A percentile compares a stretch with the other conserved stretches of the same genome.
These are phyloP conservation scores for Tetramorium alpestre DNA, from an alignment of 1,140 invertebrate species.

Conservation along the genomic window DNA sequence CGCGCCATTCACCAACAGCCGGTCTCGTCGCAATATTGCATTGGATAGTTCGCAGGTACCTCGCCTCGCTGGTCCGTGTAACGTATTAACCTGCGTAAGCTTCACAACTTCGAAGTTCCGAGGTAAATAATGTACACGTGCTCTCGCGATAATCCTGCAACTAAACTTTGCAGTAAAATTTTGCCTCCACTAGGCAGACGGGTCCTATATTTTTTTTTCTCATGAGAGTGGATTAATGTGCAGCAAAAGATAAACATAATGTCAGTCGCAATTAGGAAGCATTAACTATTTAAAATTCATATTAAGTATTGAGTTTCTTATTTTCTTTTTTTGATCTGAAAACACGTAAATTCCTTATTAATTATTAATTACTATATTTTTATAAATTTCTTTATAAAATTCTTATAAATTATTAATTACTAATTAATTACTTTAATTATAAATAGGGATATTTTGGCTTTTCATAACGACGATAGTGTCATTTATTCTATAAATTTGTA, in stretches of 20 bases:
- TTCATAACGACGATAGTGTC: neutral
- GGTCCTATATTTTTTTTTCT: neutral
- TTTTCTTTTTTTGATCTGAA: neutral
- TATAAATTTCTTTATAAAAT: too few species aligned
- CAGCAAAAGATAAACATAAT: neutral
- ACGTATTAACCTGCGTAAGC: slow-evolving; percentile 59
- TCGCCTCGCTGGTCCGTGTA: slow-evolving; percentile 25
- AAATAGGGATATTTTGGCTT: neutral
- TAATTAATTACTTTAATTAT: neutral
- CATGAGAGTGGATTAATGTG: neutral
- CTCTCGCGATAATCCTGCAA: slow-evolving; percentile 44
- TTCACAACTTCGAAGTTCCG: slow-evolving; percentile 48
- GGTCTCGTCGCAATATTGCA: slow-evolving; percentile 54
- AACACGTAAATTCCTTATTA: neutral
- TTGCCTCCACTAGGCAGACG: neutral
- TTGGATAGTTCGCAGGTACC: slow-evolving; percentile 46
- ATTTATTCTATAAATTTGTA: neutral
- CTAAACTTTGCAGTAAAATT: slow-evolving; percentile 21
- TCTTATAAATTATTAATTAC: neutral
- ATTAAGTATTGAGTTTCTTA: neutral
- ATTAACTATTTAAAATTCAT: neutral
- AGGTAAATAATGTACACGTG: slow-evolving; percentile 52
- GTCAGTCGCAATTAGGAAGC: neutral
- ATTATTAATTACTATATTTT: too few species aligned
- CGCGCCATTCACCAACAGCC: slow-evolving; percentile 30